These are phyloP conservation scores for Bryconaethiops microstoma DNA, from an alignment of 2,797 vertebrate genomes.

Conservation along the genomic window DNA sequence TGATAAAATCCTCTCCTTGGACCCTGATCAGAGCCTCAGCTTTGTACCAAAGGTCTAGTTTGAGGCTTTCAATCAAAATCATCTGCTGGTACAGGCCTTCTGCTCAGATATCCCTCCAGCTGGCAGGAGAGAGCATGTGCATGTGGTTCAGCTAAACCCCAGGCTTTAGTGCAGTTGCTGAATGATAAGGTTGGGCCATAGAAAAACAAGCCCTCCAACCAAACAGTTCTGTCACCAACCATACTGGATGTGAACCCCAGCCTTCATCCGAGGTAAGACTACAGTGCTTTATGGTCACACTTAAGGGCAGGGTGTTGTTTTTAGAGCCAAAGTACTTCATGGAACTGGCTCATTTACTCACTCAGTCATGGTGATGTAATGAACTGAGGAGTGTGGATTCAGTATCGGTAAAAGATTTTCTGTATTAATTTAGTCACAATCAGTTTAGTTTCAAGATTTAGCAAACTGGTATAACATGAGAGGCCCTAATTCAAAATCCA, in stretches of 20 bases:
- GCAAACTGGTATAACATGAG: too few relatives aligned
- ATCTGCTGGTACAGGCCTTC: constrained; percentile 51
- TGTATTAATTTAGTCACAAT: too few relatives aligned
- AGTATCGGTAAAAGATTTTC: too few relatives aligned
- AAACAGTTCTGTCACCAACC: constrained; percentile 36
- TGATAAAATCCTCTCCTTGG: constrained; percentile 24
- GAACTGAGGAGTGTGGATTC: too few relatives aligned
- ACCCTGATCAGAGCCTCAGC: constrained; percentile 43
- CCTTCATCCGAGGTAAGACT: constrained; percentile 32
- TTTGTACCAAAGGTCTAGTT: constrained; percentile 46
- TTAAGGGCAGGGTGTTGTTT: too few relatives aligned
- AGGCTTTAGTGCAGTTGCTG: constrained; percentile 41
- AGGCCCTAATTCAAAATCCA: too few relatives aligned
- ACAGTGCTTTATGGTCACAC: constrained; percentile 6
- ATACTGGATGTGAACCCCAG: constrained; percentile 37
- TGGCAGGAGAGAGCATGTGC: constrained; percentile 48
- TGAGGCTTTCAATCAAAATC: constrained; percentile 51
- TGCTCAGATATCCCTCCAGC: constrained; percentile 57
- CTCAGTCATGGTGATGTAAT: too few relatives aligned
- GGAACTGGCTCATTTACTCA: too few relatives aligned
- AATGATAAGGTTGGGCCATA: constrained; percentile 38
- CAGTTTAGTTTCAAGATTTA: too few relatives aligned
- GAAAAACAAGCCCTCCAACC: constrained; percentile 30
- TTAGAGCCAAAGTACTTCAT: too few relatives aligned
- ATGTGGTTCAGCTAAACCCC: constrained; percentile 51